Base-by-base conservation (phyloP, 64 coral and sea anemone species). In the Trachythela sp. region DNA sequence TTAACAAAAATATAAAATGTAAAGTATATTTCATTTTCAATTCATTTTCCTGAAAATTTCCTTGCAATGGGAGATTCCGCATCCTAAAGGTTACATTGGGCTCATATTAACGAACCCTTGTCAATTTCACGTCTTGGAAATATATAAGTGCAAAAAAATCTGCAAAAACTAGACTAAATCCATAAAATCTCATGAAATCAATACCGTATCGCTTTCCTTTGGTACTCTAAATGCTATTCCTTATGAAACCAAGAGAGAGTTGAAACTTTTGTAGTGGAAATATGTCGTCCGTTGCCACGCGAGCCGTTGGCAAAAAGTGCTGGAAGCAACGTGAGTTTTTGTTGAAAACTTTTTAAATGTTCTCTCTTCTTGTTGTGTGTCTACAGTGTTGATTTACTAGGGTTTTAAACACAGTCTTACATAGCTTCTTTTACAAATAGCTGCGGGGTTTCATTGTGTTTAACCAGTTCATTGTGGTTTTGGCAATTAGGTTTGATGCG, bases 271-370 rank as follows among this genome's bases (percentile, higher is more conserved):
- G 20, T 5, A n/a, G 24, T 22, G 7, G 56, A 64, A 64, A 20
- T n/a, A 64, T 64, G 75, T 80, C 75, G 9, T 13, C 75, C 30
- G 36, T 77, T 77, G 14, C 75, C 75, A 36, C 30, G 31, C 75
- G 30, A 35, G 33, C 75, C 75, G 75, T 39, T 80, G 75, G 31
- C 75, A 39, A 20, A 39, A 80, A 80, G 75, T 37, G 75, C 33
- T 80, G 75, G 75, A 80, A 80, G 34, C 75, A 35, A 80, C 75
- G 75, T 80, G 37, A 80, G 75, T 80, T 36, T 80, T n/a, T 59
- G 54, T 13, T 30, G 10, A 29, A 30, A 80, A 14, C 1, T 72
- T 72, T 72, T 31, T 35, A 13, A 72, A 72, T 24, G 68, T 24
- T 80, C 13, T 1, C 15, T 8, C 75, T 80, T n/a, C 26, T 1